Evolutionary conservation across 2,113 vertebrate species (phyloP), one percentile per base, ranked within the genome.

Genomic region (Proterorhinus semilunaris): DNA sequence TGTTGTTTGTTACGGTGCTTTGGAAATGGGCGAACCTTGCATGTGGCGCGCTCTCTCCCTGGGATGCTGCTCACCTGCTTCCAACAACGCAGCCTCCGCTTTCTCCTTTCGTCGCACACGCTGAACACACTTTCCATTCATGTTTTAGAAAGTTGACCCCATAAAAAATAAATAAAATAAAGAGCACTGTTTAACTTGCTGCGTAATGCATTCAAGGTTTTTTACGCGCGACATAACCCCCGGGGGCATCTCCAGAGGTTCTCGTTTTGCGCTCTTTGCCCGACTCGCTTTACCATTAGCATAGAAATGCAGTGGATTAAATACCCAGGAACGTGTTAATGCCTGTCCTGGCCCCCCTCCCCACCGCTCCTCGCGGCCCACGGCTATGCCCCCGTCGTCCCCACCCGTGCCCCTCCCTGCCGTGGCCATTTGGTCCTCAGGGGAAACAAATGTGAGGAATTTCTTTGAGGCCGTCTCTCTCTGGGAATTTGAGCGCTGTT

Each of bases 371-470:
- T 11, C 15, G 6, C 49, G 49, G 2, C 49, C 49, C 65, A 36
- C n/a, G 58, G 54, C 61, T 48, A 8, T 11, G 43, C 47, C 71
- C 65, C 8, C 27, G 27, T 36, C 27, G 3, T 8, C 42, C 7
- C 67, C 47, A 47, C 50, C 44, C 50, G 44, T 1, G 0, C 58
- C 64, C 58, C 68, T 46, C 78, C 69, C 72, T 12, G 10, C 27
- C 27, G 69, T 57, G 69, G 80, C 79, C 86, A 87, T 90, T 89
- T 89, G 86, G 82, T 76, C 69, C 74, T 64, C 65, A 36, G 85
- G 58, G 83, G 75, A 66, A 84, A 83, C 86, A 80, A 87, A 86
- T 80, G 89, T 84, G 82, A 81, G 86, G 87, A 89, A 89, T 90
- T 80, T 88, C 85, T 83, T 79, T 78, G 89, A 86, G 86, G 83